Percentiles rank a stretch among this genome's conserved stretches.
These are phyloP conservation scores for Incurvaria masculella DNA, from an alignment of 2,888 invertebrate species.

Conservation along the genomic window DNA sequence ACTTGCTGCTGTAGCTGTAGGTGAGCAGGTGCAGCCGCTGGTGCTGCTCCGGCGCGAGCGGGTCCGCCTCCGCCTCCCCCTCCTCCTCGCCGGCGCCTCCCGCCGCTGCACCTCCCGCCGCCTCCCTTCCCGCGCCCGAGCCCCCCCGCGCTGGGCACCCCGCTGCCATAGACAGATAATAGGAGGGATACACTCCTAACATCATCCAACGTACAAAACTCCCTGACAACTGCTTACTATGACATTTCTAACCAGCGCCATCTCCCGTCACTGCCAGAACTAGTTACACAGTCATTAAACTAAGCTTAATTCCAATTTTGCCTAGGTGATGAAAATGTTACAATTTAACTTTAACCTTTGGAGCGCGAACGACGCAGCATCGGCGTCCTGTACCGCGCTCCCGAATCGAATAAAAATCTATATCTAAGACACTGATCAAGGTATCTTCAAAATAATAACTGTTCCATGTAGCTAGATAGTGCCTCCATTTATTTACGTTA, in stretches of 20 bases:
- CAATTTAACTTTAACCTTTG: not conserved
- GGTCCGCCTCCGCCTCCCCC: conserved; percentile 47
- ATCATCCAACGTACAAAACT: no score
- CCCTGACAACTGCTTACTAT: not conserved
- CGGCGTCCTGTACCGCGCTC: no score
- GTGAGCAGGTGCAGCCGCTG: conserved; percentile 87
- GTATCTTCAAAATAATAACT: no score
- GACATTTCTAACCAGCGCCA: no score
- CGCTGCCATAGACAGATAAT: conserved; percentile 20
- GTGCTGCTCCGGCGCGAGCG: conserved; percentile 75
- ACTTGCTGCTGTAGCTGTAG: conserved; percentile 78
- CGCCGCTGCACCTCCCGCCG: not conserved
- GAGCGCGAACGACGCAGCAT: no score
- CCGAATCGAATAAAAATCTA: no score
- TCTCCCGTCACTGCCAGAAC: no score
- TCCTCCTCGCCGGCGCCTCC: not conserved
- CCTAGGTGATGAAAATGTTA: not conserved
- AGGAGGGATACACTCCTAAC: not conserved
- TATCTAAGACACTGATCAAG: no score
- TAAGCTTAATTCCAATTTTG: no score
- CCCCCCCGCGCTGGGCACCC: conserved; percentile 28
- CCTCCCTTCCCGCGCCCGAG: conserved; percentile 18
- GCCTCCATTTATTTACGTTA: no score
- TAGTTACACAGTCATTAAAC: no score
- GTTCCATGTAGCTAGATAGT: no score